Evolutionary conservation across 2,888 invertebrate genomes (phyloP).

Genomic region (Drosophila yooni): DNA sequence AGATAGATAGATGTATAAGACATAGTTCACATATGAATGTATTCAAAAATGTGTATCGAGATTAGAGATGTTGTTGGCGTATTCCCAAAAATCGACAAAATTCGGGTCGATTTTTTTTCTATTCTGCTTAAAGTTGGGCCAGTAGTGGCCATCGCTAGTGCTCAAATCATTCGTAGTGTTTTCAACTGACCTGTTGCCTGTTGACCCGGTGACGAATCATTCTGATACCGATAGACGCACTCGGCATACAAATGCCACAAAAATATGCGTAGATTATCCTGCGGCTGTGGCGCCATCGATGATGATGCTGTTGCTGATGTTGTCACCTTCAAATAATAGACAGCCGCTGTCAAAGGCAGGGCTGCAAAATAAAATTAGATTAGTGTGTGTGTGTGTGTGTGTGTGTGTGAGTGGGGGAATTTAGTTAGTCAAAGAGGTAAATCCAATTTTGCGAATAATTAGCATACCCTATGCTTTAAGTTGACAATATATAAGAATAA

Average conservation of each 20-base stretch:
- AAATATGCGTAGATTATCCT: slow-evolving; percentile 70
- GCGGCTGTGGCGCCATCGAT: slow-evolving; percentile 24
- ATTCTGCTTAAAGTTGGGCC: not conserved
- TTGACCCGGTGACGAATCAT: slow-evolving; percentile 57
- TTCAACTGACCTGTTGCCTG: slow-evolving; percentile 56
- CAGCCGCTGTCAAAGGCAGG: slow-evolving; percentile 25
- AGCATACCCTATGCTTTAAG: not conserved
- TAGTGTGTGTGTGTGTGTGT: slow-evolving; percentile 21
- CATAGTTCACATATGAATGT: not conserved
- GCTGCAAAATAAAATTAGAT: slow-evolving; percentile 28
- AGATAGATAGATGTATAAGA: too few species aligned
- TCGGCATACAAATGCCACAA: slow-evolving; percentile 80
- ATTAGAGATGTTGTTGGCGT: not conserved
- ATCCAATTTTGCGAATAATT: not conserved
- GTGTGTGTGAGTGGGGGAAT: slow-evolving; percentile 23
- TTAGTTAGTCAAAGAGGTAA: slow-evolving; percentile 30
- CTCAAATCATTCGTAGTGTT: not conserved
- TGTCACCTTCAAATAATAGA: slow-evolving; percentile 18
- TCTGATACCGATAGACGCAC: slow-evolving; percentile 79
- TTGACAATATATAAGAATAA: not conserved
- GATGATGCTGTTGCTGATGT: not conserved
- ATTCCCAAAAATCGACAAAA: not conserved
- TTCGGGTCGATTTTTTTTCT: not conserved
- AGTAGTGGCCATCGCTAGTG: not conserved
- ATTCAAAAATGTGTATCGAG: not conserved